These are phyloP conservation scores for Gracilinanus agilis DNA, from an alignment of 2,113 vertebrate genomes.

Conservation along the genomic window DNA sequence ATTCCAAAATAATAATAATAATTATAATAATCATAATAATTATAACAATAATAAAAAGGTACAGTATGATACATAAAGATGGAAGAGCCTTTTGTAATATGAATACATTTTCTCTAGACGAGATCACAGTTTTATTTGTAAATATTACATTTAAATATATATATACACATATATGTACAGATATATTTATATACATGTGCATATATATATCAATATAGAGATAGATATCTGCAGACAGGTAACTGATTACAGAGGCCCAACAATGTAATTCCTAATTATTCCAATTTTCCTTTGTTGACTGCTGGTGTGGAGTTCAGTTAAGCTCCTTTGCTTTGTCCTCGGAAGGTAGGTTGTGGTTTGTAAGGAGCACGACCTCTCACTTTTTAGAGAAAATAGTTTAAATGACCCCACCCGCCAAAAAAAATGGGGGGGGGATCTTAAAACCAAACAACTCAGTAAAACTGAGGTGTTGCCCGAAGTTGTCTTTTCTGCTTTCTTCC, in stretches of 20 bases:
- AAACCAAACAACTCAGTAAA: conserved; percentile 60
- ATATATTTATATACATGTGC: conserved; percentile 86
- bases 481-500: conserved; percentile 49
- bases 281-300: conserved; percentile 81
- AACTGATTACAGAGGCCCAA: conserved; percentile 85
- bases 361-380: conserved; percentile 69
- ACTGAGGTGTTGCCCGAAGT: conserved; percentile 71
- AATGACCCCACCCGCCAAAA: conserved; percentile 46
- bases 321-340: conserved; percentile 80
- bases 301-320: conserved; percentile 84
- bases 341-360: conserved; percentile 78
- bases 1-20: conserved; percentile 83
- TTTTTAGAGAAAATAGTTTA: conserved; percentile 49
- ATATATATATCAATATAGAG: conserved; percentile 82
- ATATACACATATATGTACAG: conserved; percentile 86
- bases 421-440: conserved; percentile 55
- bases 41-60: conserved; percentile 87
- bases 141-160: conserved; percentile 88
- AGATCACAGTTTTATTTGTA: conserved; percentile 92
- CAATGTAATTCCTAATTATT: conserved; percentile 84
- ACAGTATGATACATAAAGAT: conserved; percentile 90
- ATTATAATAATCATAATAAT: conserved; percentile 86
- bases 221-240: conserved; percentile 85
- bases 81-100: conserved; percentile 89
- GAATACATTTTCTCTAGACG: conserved; percentile 89